Evolutionary conservation across 2,888 invertebrate species (phyloP).

Genomic region (Microctonus brassicae): DNA sequence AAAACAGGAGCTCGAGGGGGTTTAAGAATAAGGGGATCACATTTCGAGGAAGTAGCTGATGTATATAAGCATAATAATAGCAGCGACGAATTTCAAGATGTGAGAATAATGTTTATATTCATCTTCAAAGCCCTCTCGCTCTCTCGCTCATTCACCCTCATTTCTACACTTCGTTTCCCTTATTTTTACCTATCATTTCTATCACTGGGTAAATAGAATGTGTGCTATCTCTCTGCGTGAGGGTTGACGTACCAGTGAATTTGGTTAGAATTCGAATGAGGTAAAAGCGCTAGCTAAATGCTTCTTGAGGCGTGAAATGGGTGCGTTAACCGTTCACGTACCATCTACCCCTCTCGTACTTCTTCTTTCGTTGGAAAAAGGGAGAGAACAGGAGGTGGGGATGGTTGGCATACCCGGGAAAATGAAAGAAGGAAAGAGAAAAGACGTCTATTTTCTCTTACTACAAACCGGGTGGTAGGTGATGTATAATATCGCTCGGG

Average conservation of each 20-base stretch:
- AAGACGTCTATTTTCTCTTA: slow-evolving; percentile 45
- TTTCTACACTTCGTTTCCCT: not conserved
- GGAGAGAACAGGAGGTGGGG: not conserved
- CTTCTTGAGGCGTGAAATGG: slow-evolving; percentile 69
- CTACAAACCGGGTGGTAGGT: slow-evolving; percentile 45
- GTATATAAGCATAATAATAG: slow-evolving; percentile 5
- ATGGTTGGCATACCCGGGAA: not conserved
- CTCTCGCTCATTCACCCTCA: not conserved
- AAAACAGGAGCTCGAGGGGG: not conserved
- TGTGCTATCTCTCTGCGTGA: not conserved
- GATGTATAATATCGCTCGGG: slow-evolving; percentile 44
- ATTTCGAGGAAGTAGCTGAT: not conserved
- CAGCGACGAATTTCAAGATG: slow-evolving; percentile 17
- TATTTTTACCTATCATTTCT: not conserved
- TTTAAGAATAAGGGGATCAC: not conserved
- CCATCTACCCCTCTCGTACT: slow-evolving; percentile 47
- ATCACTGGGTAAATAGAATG: slow-evolving; percentile 23
- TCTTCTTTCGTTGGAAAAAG: not conserved
- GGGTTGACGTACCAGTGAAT: slow-evolving; percentile 50
- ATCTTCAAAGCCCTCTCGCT: not conserved
- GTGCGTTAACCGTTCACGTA: slow-evolving; percentile 67
- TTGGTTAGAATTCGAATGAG: slow-evolving; percentile 66
- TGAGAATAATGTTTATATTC: slow-evolving; percentile 13
- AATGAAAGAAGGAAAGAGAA: slow-evolving; percentile 23
- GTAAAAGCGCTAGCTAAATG: slow-evolving; percentile 56